These are phyloP conservation scores for Agrilus planipennis DNA, from an alignment of 1,140 invertebrate species.

Conservation along the genomic window DNA sequence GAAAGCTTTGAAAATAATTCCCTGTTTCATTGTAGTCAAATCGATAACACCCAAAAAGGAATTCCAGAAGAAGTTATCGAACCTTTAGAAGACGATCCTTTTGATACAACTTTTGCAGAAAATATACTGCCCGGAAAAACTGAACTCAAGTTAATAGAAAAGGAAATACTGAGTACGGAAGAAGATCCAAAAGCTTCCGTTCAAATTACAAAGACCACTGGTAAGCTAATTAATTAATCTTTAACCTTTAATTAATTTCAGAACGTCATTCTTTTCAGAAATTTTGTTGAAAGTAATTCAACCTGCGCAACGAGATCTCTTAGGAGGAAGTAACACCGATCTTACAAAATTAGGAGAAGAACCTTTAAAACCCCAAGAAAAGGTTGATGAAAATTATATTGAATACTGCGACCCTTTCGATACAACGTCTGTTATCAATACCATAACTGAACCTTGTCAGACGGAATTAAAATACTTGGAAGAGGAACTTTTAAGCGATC, in stretches of 20 bases:
- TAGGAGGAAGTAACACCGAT: constrained; percentile 64
- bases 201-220: constrained; percentile 38
- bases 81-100: constrained; percentile 55
- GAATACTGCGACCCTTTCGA: constrained; percentile 74
- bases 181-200: constrained; percentile 49
- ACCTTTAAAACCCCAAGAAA: constrained; percentile 49
- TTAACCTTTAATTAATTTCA: too few species aligned
- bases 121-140: constrained; percentile 58
- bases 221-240: too few species aligned
- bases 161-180: constrained; percentile 41
- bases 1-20: neutral
- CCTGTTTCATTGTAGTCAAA: neutral
- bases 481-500: constrained; percentile 54
- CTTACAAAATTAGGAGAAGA: constrained; percentile 54
- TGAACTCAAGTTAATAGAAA: constrained; percentile 50
- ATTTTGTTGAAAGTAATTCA: constrained; percentile 29
- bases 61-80: constrained; percentile 8
- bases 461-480: constrained; percentile 68
- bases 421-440: constrained; percentile 63
- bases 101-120: constrained; percentile 74
- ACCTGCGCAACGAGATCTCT: constrained; percentile 43
- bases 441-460: constrained; percentile 55
- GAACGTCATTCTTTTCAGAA: constrained; percentile 17
- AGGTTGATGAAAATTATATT: constrained; percentile 37
- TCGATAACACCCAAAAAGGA: neutral